Base-by-base conservation (phyloP, 30 jellyfish, hydroid and myxozoan species). In the Sanderia malayensis region DNA sequence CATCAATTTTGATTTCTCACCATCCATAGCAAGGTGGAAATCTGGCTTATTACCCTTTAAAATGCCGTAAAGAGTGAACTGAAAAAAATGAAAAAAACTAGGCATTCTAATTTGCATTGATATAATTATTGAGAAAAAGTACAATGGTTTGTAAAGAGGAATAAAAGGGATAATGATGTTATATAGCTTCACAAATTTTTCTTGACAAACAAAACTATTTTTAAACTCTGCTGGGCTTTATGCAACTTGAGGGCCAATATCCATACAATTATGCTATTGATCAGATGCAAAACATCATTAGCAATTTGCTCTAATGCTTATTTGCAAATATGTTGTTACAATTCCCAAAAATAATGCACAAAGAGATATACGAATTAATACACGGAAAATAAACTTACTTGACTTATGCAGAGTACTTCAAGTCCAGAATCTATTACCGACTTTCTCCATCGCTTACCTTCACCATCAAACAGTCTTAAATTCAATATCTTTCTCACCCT, bases 31-130 rank as follows among this genome's bases (percentile, higher is more conserved):
- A 46, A 34, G 69, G 58, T 88, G 97, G 63, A 88, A 88, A 70
- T 88, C 97, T n/a, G 82, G 88, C 60, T 88, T 88, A 69, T 88
- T 88, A n/a, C 97, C 97, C 58, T 88, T 88, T 68, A 88, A 71
- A 32, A 88, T 67, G 73, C 95, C 75, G 65, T 75, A 69, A 26
- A 88, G 49, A 7, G 97, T 88, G 58, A 88, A 88, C 97, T 88
- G 77, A 25, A 74, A 34, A 31, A 64, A 58, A 68, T 3, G 27
- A 52, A 10, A 31, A 1, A 30, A 8, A 24, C 0, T 7, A 46
- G 20, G 55, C 20, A 7, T 0, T 0, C 10, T 46, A 4, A 71
- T 24, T 9, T 13, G 6, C 21, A 26, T 62, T 24, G 6, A 11
- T 19, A 57, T 57, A 20, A 20, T 20, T n/a, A 6, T 15, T 61